Base-by-base conservation (phyloP, 2,797 vertebrate genomes). In the Bucorvus abyssinicus region DNA sequence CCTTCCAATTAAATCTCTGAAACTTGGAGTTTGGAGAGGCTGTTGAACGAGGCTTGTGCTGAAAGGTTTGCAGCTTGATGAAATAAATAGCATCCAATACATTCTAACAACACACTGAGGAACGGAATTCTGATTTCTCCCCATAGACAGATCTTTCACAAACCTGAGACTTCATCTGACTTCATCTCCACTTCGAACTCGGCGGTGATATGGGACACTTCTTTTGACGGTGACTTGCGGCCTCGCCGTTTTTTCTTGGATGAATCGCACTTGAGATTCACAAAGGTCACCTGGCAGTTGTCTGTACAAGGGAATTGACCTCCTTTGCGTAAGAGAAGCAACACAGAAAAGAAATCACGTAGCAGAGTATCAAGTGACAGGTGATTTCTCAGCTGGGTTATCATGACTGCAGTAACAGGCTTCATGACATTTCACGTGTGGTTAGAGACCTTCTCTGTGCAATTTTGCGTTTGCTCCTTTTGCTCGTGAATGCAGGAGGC, bases 181-280 rank as follows among this genome's bases (percentile, higher is more conserved):
- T 98, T 99, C 97, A 98, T 98, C 97, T 99, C 99, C 95, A 99
- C 98, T 97, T 99, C 99, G 38, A 99, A 99, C 97, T 99, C 99
- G 0, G 99, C 99, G 0, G 98, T 99, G 97, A 99, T 98, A 91
- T 99, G 98, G 7, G 99, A 99, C 76, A 99, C 99, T 94, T 99
- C 99, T 94, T 99, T 99, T 0, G 99, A 98, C 0, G 99, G 98
- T 8, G 99, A 99, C 93, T 99, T 99, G 80, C 99, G 98, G 45
- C 99, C 99, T 18, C 99, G 98, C 7, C 98, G 95, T 26, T 98
- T 98, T 93, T 99, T 99, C 98, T 99, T 99, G 12, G 99, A 99
- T 6, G 99, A 99, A 95, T 99, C 99, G 0, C 99, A 99, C 96
- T 99, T 99, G 74, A 99, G 98, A 81, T 99, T 99, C 92, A 99